Evolutionary conservation across 2,797 vertebrate genomes (phyloP).

Genomic region (Loriculus beryllinus): DNA sequence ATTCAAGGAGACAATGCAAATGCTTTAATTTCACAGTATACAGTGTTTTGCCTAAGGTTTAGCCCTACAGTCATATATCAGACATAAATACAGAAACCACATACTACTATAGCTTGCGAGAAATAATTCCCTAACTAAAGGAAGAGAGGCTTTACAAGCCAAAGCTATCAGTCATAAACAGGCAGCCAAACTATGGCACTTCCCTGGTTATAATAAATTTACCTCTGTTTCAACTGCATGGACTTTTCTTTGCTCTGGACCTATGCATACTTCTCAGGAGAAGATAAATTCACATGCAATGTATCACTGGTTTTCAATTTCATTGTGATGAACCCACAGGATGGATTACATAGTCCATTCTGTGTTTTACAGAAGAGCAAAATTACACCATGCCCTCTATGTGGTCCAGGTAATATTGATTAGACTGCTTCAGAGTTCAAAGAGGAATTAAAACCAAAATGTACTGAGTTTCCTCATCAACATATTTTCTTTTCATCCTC

Average conservation of each 20-base stretch:
- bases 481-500: not conserved
- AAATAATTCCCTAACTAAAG: not conserved
- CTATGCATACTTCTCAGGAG: not conserved
- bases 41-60: not conserved
- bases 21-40: not conserved
- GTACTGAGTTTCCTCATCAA: not conserved
- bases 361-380: constrained; percentile 23
- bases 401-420: constrained; percentile 17
- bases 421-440: not conserved
- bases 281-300: constrained; percentile 19
- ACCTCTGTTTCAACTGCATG: not conserved
- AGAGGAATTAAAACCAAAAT: not conserved
- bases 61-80: not conserved
- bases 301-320: constrained; percentile 26
- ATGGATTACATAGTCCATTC: not conserved
- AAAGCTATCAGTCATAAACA: not conserved
- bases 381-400: not conserved
- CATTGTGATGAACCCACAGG: not conserved
- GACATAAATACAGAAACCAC: not conserved
- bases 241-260: not conserved
- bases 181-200: not conserved
- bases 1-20: not conserved
- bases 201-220: not conserved
- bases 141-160: not conserved
- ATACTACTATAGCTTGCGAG: not conserved